Evolutionary conservation across 2,113 vertebrate genomes (phyloP), one percentile per base, ranked within the genome.

Genomic region (Aptenodytes patagonicus): DNA sequence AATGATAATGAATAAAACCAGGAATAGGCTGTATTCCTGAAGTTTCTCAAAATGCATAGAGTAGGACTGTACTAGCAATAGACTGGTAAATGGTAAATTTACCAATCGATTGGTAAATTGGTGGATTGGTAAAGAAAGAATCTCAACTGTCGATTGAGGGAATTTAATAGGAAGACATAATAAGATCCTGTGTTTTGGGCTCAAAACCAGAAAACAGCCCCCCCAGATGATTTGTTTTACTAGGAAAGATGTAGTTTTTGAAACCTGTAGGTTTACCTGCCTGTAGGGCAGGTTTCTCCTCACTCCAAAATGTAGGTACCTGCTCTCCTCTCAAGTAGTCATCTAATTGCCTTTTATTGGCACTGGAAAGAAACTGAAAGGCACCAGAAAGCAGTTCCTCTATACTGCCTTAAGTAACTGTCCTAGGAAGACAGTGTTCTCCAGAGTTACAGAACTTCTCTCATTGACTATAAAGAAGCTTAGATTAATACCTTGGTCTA

Each of bases 391-490:
- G 4, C 15, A 55, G 6, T 57, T 52, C 31, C 44, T 83, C 20
- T 5, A 0, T 52, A 54, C 16, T 83, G 11, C 13, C 31, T 70
- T 47, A 47, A 31, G 10, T 49, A 55, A 28, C 12, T 32, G 6
- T 52, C 15, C 29, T 75, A 52, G 22, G 69, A 70, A 7, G 25
- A 52, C 5, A 57, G 19, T 0, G 0, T 17, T 73, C 26, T 78
- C 31, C 18, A 57, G 40, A 82, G 20, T 12, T 58, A 38, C 8
- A 58, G 34, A 66, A 47, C 25, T 84, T 84, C 52, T 72, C 14
- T 21, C 15, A 17, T 28, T 66, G 17, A 17, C 18, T 19, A 2
- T 20, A 36, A 20, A 36, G n/a, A 81, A 83, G 21, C 34, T 44
- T 58, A 44, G 34, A 17, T 79, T 68, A 32, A 20, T 54, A 44